Base-by-base conservation (phyloP, 1,140 invertebrate genomes). In the Pachypeltis micranthus region DNA sequence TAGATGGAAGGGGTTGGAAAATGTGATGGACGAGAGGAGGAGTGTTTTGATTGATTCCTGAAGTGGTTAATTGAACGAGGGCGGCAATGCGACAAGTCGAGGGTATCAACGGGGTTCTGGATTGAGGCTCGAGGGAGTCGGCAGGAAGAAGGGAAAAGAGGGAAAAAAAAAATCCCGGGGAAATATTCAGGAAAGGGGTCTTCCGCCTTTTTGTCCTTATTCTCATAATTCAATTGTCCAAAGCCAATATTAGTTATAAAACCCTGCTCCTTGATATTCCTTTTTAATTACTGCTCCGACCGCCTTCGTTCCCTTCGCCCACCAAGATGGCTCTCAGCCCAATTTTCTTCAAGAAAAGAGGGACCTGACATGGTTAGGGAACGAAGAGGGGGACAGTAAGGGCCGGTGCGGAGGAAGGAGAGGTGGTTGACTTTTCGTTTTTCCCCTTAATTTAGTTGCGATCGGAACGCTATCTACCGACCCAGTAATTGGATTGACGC, bases 161-260 rank as follows among this genome's bases (percentile, higher is more conserved):
- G 27, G n/a, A 34, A 21, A 57, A 23, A 31, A 59, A 59, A 59
- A 59, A 59, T 29, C 26, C 12, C n/a, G 28, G 26, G 29, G 31
- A 59, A 59, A 59, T 59, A 59, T 59, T 59, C 57, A 59, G 57
- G 23, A 21, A 31, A 28, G 57, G 57, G 10, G n/a, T 28, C 12
- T n/a, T 29, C 19, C n/a, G n/a, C 57, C 31, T 59, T 34, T 28
- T 28, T 28, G n/a, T 31, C 47, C 47, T 51, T 51, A 16, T 21
- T 7, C 47, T 59, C 57, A 59, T 59, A 59, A 59, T 59, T 59
- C 57, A 59, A 59, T 59, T 59, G 57, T 59, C 26, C 57, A 59
- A 59, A 59, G 57, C 57, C 57, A 59, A 59, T 59, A 59, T 59
- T 59, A 59, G 57, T 59, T 59, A 59, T 59, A 59, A 59, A 59